phyloP scores from a whole-genome alignment of 2,113 vertebrate genomes.

The Caloenas nicobarica region DNA sequence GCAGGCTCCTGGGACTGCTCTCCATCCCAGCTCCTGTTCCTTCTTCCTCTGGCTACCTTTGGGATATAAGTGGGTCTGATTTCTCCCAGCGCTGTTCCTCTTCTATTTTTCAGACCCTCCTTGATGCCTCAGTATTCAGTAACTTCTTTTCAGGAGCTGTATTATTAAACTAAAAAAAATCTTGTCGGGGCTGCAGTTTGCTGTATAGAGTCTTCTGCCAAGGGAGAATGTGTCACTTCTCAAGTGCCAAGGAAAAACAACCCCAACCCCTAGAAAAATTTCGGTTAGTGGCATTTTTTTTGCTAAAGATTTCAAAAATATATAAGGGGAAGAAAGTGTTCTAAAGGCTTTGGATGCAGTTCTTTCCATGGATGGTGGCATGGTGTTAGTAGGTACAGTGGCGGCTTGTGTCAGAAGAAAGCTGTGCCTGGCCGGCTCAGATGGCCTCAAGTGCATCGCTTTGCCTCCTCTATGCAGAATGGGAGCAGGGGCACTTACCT shows the following conservation, averaged over 20 bases:
- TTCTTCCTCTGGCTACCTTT: background rate
- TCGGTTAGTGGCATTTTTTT: background rate
- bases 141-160: background rate
- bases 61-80: background rate
- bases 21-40: background rate
- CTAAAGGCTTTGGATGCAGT: background rate
- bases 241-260: background rate
- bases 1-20: no score
- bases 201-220: background rate
- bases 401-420: background rate
- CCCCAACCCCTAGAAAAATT: background rate
- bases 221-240: background rate
- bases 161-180: background rate
- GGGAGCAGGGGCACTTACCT: background rate
- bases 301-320: background rate
- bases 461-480: background rate
- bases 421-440: background rate
- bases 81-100: background rate
- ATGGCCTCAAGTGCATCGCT: accelerated
- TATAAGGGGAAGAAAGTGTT: background rate
- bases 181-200: background rate
- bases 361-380: background rate
- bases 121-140: background rate
- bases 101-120: background rate
- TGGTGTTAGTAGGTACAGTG: background rate